Evolutionary conservation across 2,888 invertebrate genomes (phyloP).

Genomic region (Cephus spinipes): DNA sequence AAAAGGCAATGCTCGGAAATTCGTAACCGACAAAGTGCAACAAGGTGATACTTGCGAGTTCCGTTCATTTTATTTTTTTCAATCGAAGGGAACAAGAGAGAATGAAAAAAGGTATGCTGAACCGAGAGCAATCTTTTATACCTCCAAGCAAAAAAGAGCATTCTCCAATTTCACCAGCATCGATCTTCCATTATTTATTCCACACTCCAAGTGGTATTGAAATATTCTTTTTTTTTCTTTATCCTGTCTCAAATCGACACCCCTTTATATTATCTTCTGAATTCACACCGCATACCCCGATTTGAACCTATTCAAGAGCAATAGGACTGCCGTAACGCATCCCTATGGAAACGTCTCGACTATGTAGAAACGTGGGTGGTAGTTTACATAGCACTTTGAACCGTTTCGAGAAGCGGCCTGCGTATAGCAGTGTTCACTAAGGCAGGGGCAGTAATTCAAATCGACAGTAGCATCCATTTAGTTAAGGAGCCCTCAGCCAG

Average conservation of each 20-base stretch:
- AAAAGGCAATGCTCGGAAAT: neutral
- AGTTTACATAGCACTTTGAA: constrained; percentile 48
- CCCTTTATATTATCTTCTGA: neutral
- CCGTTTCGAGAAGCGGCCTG: constrained; percentile 27
- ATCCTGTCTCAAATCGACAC: neutral
- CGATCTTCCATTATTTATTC: neutral
- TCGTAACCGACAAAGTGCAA: neutral
- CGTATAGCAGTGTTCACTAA: constrained; percentile 10
- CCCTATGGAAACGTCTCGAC: neutral
- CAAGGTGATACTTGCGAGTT: neutral
- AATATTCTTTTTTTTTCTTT: neutral
- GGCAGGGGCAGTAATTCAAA: constrained; percentile 51
- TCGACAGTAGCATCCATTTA: constrained; percentile 55
- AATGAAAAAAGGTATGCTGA: neutral
- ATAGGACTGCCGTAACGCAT: neutral
- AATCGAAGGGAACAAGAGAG: neutral
- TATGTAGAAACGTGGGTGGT: constrained; percentile 44
- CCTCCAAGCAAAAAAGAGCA: neutral
- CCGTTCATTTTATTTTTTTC: neutral
- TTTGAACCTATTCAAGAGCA: neutral
- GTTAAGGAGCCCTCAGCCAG: constrained; percentile 45
- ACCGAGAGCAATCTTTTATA: neutral
- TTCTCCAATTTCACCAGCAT: neutral
- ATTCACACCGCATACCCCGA: neutral
- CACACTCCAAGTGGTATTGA: neutral